Base-by-base conservation (phyloP, 2,113 vertebrate genomes). In the Nannospalax galili region DNA sequence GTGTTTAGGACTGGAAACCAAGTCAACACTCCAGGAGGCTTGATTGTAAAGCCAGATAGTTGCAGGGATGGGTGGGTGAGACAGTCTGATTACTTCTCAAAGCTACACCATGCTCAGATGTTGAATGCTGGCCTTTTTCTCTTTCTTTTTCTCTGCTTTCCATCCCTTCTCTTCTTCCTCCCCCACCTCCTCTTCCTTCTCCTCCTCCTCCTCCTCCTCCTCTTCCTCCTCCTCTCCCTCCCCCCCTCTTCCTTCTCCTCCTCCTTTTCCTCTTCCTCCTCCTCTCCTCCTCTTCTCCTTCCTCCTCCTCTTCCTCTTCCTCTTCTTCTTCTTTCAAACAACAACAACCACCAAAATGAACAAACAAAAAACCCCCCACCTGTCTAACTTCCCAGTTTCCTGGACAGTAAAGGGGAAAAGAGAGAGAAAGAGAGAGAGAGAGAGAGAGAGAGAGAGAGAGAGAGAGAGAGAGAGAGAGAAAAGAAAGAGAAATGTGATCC, bases 71-170 rank as follows among this genome's bases (percentile, higher is more conserved):
- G 28, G 26, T 9, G 20, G 28, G 35, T 7, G 48, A 77, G 32
- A 42, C 4, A 0, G 35, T 24, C 16, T 2, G n/a, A 12, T 12
- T 10, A 22, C 64, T 8, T 37, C 14, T 7, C 52, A 10, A 42
- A 65, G 20, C 5, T 10, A 5, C 42, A 64, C 32, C 26, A 0
- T 1, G 64, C 8, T 32, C 2, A 8, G 7, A 14, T n/a, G 3
- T 16, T 19, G n/a, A 22, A 1, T 56, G 64, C 14, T 64, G 64
- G 40, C 65, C 11, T 45, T 78, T 37, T 7, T 40, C 79, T 62
- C 24, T 79, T 37, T 22, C 37, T 40, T 20, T 37, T 37, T 17
- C n/a, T 78, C 40, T 77, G n/a, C 37, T 48, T 82, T 22, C 16
- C 35, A 16, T 35, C 69, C 32, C 20, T 26, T 8, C 60, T 22